Evolutionary conservation across 2,888 invertebrate species (phyloP), one percentile per base, ranked within the genome.

Genomic region (Sarcophaga carnaria): DNA sequence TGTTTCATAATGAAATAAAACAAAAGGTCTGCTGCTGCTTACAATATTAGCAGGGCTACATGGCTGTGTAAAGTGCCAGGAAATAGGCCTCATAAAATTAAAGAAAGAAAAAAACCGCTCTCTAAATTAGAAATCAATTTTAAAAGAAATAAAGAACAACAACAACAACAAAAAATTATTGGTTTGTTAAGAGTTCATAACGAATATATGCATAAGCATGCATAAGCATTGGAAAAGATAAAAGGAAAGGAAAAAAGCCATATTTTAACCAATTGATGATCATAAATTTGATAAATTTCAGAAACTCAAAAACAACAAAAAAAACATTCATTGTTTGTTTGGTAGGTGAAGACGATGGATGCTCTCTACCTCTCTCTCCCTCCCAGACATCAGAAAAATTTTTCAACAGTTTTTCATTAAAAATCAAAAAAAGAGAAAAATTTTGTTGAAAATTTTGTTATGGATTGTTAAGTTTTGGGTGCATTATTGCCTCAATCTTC

Each of bases 241-340:
- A 84, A 78, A 87, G 81, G 59, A 87, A 86, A 83, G 70, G 37
- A 59, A 67, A 62, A 71, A 67, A 79, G 49, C 74, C 81, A 74
- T 70, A 62, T 70, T 78, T 70, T 54, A 82, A 79, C 70, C 82
- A 86, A 82, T 82, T 82, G 86, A 80, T 86, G 82, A 81, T 87
- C 83, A 87, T 84, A 87, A 87, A 87, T 87, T 87, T 87, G 83
- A 84, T 79, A 84, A 78, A 78, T 87, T 75, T 75, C n/a, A 70
- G 75, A 81, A 67, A 54, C n/a, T n/a, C 3, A 49, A 49, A 49
- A 12, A 49, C 11, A 54, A 54, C 5, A 54, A 54, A 54, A 54
- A 54, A 54, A 17, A 54, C 4, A 54, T 54, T 54, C 54, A 54
- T 25, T 69, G 27, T 20, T 75, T 49, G 22, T 54, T 17, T 69